These are phyloP conservation scores for Ganaspis brasiliensis DNA, from an alignment of 2,888 invertebrate species.

Conservation along the genomic window DNA sequence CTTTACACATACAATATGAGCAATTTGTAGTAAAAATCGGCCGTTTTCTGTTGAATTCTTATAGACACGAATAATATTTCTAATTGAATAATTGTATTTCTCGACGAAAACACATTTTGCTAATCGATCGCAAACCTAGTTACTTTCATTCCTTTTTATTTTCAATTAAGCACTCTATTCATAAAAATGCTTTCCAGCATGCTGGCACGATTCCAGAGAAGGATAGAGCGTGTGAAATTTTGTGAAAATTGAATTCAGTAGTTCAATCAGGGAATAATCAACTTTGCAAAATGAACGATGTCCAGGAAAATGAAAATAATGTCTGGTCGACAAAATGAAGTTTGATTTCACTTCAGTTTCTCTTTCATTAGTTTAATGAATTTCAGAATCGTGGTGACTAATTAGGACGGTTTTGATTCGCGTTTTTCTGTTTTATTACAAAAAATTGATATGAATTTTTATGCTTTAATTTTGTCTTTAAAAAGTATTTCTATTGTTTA, in stretches of 20 bases:
- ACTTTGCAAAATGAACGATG: constrained; percentile 12
- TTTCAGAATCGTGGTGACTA: constrained; percentile 6
- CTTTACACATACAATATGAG: constrained; percentile 24
- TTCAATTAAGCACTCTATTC: constrained; percentile 37
- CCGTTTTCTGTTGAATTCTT: neutral
- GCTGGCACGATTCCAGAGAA: constrained; percentile 34
- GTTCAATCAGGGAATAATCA: constrained; percentile 32
- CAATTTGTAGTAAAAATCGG: constrained; percentile 25
- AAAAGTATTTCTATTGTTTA: too few relatives aligned
- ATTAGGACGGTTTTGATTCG: neutral
- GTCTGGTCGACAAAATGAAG: neutral
- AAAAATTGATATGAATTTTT: neutral
- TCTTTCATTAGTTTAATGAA: constrained; percentile 1
- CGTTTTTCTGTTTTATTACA: neutral
- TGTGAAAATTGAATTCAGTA: constrained; percentile 19
- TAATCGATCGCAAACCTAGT: constrained; percentile 14
- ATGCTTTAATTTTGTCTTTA: too few relatives aligned
- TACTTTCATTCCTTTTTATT: constrained; percentile 23
- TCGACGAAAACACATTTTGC: constrained; percentile 26
- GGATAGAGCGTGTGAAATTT: constrained; percentile 30
- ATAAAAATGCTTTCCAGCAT: constrained; percentile 28
- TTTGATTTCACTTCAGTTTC: constrained; percentile 3
- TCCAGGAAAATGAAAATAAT: constrained; percentile 14
- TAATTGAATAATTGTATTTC: constrained; percentile 33
- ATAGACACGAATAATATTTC: neutral